Conservation (phyloP, 1,140 invertebrate species). For the Cepaea nemoralis region DNA sequence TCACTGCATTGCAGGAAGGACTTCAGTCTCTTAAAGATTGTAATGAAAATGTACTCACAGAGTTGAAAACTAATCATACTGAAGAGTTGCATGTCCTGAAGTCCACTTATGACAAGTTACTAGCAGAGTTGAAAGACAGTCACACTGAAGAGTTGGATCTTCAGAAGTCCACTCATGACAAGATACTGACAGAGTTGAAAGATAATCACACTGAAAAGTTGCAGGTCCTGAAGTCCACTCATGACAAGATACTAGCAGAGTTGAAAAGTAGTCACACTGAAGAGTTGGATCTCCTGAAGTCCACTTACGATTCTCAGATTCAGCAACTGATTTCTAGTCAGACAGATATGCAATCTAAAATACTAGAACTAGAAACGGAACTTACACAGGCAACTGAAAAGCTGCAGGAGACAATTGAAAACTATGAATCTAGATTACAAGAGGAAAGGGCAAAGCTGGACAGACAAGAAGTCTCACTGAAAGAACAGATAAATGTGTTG, state of each 20-base stretch:
- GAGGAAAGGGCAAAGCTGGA: slow-evolving; percentile 65
- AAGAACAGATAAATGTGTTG: slow-evolving; percentile 59
- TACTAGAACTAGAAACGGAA: slow-evolving; percentile 51
- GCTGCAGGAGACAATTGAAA: slow-evolving; percentile 59
- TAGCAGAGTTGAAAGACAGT: too few relatives aligned
- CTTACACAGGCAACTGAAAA: slow-evolving; percentile 63
- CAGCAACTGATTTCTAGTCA: slow-evolving; percentile 3
- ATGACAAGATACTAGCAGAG: background rate
- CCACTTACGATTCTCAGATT: slow-evolving; percentile 39
- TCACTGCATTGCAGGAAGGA: slow-evolving; percentile 18
- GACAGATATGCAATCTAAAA: background rate
- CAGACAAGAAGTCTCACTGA: slow-evolving; percentile 49
- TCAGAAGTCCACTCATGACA: background rate
- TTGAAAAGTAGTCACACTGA: slow-evolving; percentile 11
- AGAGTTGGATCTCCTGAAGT: slow-evolving; percentile 41
- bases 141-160: background rate
- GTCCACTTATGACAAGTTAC: slow-evolving; percentile 46
- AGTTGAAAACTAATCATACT: background rate
- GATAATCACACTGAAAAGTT: background rate
- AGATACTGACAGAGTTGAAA: background rate
- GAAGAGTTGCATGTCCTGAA: slow-evolving; percentile 41
- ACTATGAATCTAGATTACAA: slow-evolving; percentile 64
- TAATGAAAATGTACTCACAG: background rate
- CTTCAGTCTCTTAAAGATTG: background rate
- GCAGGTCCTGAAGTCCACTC: background rate